A percentile compares a stretch with the other conserved stretches of the same genome.
Evolutionary conservation across 1,140 invertebrate genomes (phyloP).

Genomic region (Scaptomyza graminum): DNA sequence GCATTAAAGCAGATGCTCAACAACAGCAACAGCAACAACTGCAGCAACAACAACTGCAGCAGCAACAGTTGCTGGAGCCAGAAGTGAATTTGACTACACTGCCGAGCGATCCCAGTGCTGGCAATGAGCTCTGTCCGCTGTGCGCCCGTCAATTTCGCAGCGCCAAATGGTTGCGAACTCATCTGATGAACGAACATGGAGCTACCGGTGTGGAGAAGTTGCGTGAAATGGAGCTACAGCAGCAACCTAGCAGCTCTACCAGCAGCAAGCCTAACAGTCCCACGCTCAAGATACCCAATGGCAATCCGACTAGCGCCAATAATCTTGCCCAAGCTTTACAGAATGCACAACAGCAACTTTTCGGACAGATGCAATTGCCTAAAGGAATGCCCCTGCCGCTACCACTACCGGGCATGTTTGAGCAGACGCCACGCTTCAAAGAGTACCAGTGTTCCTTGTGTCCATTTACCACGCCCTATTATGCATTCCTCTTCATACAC

Average conservation of each 20-base stretch:
- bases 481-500: constrained; percentile 95
- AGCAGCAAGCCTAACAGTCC: constrained; percentile 84
- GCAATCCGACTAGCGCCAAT: constrained; percentile 62
- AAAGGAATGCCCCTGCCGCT: constrained; percentile 65
- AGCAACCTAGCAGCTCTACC: constrained; percentile 40
- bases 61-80: constrained; percentile 70
- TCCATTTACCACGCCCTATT: constrained; percentile 93
- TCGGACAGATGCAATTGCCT: constrained; percentile 71
- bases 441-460: constrained; percentile 95
- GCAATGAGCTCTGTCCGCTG: constrained; percentile 91
- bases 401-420: constrained; percentile 85
- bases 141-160: constrained; percentile 95
- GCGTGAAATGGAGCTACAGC: constrained; percentile 86
- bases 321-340: constrained; percentile 80
- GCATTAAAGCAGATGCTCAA: constrained; percentile 84
- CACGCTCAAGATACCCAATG: constrained; percentile 87
- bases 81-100: constrained; percentile 59
- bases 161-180: constrained; percentile 94
- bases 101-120: constrained; percentile 14
- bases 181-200: constrained; percentile 94
- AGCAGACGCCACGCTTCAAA: constrained; percentile 85
- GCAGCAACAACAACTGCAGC: constrained; percentile 84
- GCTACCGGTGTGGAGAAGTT: constrained; percentile 89
- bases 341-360: constrained; percentile 80
- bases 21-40: constrained; percentile 49